A percentile compares a stretch with the other conserved stretches of the same genome.
Evolutionary conservation across 2,888 invertebrate genomes (phyloP).

Genomic region (Pemphredon lugubris): DNA sequence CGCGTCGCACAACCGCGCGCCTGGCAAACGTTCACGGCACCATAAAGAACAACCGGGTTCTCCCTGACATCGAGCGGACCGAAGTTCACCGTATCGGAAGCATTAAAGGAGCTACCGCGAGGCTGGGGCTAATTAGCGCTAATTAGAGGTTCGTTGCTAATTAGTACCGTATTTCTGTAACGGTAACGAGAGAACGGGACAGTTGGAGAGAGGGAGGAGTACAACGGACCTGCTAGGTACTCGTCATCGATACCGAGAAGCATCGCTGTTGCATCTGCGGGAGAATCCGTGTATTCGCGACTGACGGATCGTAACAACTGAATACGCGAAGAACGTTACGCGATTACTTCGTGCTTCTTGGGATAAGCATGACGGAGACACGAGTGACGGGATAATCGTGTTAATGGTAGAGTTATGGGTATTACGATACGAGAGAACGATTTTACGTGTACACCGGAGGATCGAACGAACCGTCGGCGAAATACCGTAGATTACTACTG

Average conservation of each 20-base stretch:
- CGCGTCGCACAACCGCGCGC: too few relatives aligned
- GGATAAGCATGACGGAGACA: slow-evolving; percentile 35
- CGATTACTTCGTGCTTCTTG: slow-evolving; percentile 11
- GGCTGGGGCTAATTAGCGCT: slow-evolving; percentile 61
- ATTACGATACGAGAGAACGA: background rate
- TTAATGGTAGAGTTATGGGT: too few relatives aligned
- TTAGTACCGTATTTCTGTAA: slow-evolving; percentile 53
- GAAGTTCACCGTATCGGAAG: slow-evolving; percentile 18
- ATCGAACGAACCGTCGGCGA: background rate
- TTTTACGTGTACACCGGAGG: background rate
- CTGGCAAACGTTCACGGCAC: background rate
- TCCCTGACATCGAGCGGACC: background rate
- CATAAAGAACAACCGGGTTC: slow-evolving; percentile 1
- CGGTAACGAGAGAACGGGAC: slow-evolving; percentile 6
- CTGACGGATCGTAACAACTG: background rate
- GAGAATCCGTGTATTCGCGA: background rate
- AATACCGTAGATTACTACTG: background rate
- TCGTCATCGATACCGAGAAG: slow-evolving; percentile 20
- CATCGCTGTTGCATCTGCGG: slow-evolving; percentile 5
- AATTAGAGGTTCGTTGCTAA: slow-evolving; percentile 62
- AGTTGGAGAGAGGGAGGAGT: background rate
- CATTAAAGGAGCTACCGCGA: slow-evolving; percentile 14
- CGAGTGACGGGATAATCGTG: slow-evolving; percentile 14
- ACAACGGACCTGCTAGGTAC: slow-evolving; percentile 23
- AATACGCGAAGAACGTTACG: slow-evolving; percentile 9